Evolutionary conservation across 2,797 vertebrate genomes (phyloP), one percentile per base, ranked within the genome.

Genomic region (Rhinella marina): DNA sequence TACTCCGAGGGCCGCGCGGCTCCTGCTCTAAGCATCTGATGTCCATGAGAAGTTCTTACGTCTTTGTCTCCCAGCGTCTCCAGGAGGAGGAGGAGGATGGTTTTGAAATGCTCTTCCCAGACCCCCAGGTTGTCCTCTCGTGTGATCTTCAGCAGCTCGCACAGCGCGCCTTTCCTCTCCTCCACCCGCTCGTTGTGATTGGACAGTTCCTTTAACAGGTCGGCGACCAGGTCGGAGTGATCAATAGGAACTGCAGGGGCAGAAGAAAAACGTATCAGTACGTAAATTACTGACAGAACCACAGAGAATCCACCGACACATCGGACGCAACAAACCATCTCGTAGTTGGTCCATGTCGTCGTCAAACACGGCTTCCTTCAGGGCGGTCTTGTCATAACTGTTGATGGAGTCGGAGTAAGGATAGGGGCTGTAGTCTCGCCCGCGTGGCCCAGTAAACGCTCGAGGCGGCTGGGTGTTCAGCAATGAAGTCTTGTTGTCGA

Each of bases 51-150:
- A 11, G 8, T 3, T 52, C 95, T 95, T 91, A 98, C 98, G 14
- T 99, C 98, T 95, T 98, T 99, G 92, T 99, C 98, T 19, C 97
- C 97, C n/a, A 99, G 97, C 0, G 98, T 99, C 93, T 99, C 98
- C 92, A 99, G 95, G 90, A 99, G 95, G 62, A 99, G 94, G 17
- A 99, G 97, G 48, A 99, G 95, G 92, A 99, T 97, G 82, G 98
- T 99, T 94, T 99, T 99, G 90, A 99, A 99, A 93, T 99, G 98
- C 76, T 99, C 98, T 25, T 99, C 97, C 98, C 98, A 99, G 81
- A 99, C 98, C 1, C 97, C 97, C 2, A 96, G 91, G 90, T 95
- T 99, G 95, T 99, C 98, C 80, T 99, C 98, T 13, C 98, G 94
- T 0, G 97, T 97, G 92, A 99, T 97, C 94, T 99, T 99, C 72